Conservation (phyloP, 2,113 vertebrate genomes). For the Blennius ocellaris region DNA sequence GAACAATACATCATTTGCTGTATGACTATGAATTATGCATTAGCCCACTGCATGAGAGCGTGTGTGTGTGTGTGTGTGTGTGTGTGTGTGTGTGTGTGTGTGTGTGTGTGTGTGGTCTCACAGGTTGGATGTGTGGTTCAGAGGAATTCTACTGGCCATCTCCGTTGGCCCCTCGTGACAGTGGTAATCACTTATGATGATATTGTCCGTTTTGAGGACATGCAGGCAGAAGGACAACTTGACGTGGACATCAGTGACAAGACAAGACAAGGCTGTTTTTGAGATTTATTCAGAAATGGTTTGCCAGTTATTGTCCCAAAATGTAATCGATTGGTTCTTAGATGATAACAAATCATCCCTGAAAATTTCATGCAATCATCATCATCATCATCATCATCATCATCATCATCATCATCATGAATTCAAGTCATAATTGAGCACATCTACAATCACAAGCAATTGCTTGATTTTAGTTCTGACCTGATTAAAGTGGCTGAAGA, state of each 20-base stretch:
- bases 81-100: conserved; percentile 36
- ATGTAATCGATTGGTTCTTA: no score
- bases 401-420: no score
- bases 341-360: no score
- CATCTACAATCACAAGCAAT: no score
- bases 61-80: conserved; percentile 23
- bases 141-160: conserved; percentile 43
- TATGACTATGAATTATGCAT: conserved; percentile 67
- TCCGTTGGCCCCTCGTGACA: conserved; percentile 17
- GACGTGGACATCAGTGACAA: conserved; percentile 2
- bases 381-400: no score
- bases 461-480: no score
- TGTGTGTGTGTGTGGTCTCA: conserved; percentile 34
- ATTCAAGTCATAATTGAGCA: no score
- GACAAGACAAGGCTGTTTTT: no score
- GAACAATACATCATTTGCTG: conserved; percentile 53
- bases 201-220: conserved; percentile 17
- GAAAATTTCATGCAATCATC: no score
- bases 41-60: conserved; percentile 6
- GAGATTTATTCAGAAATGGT: no score
- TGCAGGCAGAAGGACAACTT: conserved; percentile 1
- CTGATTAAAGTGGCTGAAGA: no score
- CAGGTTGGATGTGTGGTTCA: conserved; percentile 10
- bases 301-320: no score
- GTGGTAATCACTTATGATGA: conserved; percentile 24